Base-by-base conservation (phyloP, 2,888 invertebrate genomes). In the Xestia sexstrigata region DNA sequence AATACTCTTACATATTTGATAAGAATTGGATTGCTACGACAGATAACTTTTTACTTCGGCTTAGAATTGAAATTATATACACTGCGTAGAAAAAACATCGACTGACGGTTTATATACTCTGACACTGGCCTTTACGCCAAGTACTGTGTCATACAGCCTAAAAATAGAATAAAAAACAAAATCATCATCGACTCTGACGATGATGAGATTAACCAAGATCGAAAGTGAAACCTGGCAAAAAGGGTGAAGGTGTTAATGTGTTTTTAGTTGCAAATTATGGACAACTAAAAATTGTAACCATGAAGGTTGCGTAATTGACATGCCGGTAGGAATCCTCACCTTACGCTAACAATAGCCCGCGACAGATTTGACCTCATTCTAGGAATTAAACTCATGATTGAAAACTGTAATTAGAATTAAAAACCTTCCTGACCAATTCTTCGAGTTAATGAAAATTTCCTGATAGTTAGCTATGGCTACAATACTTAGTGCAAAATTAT, bases 301-400 rank as follows among this genome's bases (percentile, higher is more conserved):
- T 35, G 26, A n/a, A 84, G 71, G 90, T 96, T 96, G 96, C 96
- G 95, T 96, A 96, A 96, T 77, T 83, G 74, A 67, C 83, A 82
- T 79, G 87, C 92, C 93, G 92, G 92, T 84, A 83, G 17, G 39
- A 70, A 81, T 76, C 77, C 94, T 93, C 89, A 96, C 96, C 96
- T 96, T 84, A 93, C 91, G 89, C 91, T 94, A 79, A 90, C 85
- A 87, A 95, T 87, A 74, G 93, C 92, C 66, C 95, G 94, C 69
- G 93, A 88, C 35, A 95, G 72, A 35, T 93, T 90, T 66, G 89
- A 90, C 79, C 94, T 94, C 69, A 92, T 90, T 89, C 89, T 93
- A 67, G 91, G 85, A 85, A 95, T 88, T 82, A 94, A 92, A 89
- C 91, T 96, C 96, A 96, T 96, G 88, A 89, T 93, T 92, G 58